Percentiles rank a stretch among this genome's conserved stretches.
Conservation (phyloP, 2,113 vertebrate genomes). For the Vulpes lagopus region DNA sequence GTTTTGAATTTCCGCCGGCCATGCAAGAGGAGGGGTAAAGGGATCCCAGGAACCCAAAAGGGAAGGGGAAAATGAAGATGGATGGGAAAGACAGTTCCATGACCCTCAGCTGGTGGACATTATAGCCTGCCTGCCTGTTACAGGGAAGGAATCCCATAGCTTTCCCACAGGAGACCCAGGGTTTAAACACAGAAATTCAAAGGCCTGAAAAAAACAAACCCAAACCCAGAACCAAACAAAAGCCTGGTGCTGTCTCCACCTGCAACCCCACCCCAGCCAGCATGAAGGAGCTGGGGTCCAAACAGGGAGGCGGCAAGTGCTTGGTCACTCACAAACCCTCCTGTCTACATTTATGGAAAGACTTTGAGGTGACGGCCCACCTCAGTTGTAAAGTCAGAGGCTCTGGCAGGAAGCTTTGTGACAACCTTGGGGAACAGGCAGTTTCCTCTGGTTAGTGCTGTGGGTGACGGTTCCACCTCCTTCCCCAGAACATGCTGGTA, state of each 20-base stretch:
- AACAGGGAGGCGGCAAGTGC: neutral
- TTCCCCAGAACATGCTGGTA: conserved; percentile 45
- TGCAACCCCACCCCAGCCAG: neutral
- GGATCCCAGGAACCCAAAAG: neutral
- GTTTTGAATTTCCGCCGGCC: neutral
- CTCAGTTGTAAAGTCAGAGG: neutral
- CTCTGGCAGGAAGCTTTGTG: conserved; percentile 64
- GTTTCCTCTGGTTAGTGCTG: conserved; percentile 74
- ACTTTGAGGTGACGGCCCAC: neutral
- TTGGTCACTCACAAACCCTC: neutral
- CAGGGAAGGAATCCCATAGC: neutral
- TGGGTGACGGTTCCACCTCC: conserved; percentile 11
- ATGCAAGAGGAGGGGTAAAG: neutral
- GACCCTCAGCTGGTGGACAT: neutral
- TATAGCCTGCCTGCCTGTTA: neutral
- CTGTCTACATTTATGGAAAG: neutral
- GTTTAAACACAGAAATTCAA: neutral
- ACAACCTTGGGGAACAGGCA: neutral
- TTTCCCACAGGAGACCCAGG: neutral
- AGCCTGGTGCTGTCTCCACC: neutral
- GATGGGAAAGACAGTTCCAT: neutral
- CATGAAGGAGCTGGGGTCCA: neutral
- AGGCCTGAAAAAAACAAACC: neutral
- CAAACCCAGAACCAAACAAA: neutral
- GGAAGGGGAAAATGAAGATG: neutral